A percentile compares a stretch with the other conserved stretches of the same genome.
Evolutionary conservation across 1,140 invertebrate genomes (phyloP).

Genomic region (Centruroides sculpturatus): DNA sequence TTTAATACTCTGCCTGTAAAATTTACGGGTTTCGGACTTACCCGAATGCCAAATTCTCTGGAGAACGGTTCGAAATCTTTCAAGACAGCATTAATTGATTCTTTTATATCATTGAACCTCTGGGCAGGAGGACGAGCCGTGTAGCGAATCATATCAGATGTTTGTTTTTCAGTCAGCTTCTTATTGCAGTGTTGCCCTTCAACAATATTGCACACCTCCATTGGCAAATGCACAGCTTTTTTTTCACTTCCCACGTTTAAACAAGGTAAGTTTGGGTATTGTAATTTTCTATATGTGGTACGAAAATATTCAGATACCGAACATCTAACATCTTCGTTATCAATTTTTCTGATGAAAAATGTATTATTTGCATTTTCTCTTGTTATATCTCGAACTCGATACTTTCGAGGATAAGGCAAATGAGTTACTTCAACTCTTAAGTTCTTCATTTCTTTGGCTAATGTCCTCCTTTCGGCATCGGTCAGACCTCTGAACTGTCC

Average conservation of each 20-base stretch:
- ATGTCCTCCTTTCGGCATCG: background rate
- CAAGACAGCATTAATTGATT: background rate
- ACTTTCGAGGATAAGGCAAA: constrained; percentile 3
- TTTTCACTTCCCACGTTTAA: constrained; percentile 20
- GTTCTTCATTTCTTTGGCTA: constrained; percentile 9
- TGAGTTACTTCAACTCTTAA: constrained; percentile 14
- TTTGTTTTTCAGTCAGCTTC: constrained; percentile 8
- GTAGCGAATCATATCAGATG: constrained; percentile 14
- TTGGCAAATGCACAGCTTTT: constrained; percentile 19
- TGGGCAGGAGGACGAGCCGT: constrained; percentile 20
- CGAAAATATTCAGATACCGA: constrained; percentile 3
- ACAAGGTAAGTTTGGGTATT: constrained; percentile 23
- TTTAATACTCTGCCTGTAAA: constrained; percentile 13
- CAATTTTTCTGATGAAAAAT: background rate
- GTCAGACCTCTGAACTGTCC: constrained; percentile 1
- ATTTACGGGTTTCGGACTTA: constrained; percentile 5
- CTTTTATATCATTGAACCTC: constrained; percentile 12
- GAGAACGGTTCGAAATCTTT: constrained; percentile 11
- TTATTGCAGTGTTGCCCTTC: constrained; percentile 16
- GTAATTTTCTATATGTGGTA: constrained; percentile 1
- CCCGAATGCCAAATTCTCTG: constrained; percentile 18
- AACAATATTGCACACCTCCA: constrained; percentile 24
- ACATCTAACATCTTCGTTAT: background rate
- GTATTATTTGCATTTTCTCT: background rate
- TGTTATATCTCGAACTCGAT: background rate